These are phyloP conservation scores for Phylloscopus whistleri DNA, from an alignment of 2,113 vertebrate genomes.

Conservation along the genomic window DNA sequence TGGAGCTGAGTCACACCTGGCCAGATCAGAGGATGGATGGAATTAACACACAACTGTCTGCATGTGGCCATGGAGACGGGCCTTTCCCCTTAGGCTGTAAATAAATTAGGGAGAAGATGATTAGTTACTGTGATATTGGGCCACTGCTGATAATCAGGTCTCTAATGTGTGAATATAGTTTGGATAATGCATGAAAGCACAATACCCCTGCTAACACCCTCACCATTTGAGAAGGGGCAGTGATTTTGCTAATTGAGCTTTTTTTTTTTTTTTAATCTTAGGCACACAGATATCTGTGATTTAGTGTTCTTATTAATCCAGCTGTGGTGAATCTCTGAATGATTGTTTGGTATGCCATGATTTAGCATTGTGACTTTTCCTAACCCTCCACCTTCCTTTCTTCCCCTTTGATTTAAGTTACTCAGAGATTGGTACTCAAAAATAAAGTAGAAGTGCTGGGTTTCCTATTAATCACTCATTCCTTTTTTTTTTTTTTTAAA, in stretches of 20 bases:
- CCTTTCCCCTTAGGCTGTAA: background rate
- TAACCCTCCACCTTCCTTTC: background rate
- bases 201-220: background rate
- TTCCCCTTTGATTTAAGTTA: background rate
- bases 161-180: background rate
- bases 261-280: background rate
- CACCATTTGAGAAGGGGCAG: background rate
- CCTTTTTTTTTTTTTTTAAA: too few relatives aligned
- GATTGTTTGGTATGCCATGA: background rate
- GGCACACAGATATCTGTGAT: background rate
- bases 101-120: background rate
- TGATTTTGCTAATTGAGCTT: background rate
- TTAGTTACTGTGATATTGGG: background rate
- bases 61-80: background rate
- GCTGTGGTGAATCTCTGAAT: background rate
- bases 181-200: background rate
- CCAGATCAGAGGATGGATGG: background rate
- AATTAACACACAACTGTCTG: background rate
- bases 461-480: background rate
- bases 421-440: background rate
- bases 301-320: background rate
- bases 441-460: background rate
- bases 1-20: background rate
- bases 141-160: background rate
- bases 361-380: background rate